Conservation (phyloP, 2,113 vertebrate genomes). For the Lasiurus borealis region DNA sequence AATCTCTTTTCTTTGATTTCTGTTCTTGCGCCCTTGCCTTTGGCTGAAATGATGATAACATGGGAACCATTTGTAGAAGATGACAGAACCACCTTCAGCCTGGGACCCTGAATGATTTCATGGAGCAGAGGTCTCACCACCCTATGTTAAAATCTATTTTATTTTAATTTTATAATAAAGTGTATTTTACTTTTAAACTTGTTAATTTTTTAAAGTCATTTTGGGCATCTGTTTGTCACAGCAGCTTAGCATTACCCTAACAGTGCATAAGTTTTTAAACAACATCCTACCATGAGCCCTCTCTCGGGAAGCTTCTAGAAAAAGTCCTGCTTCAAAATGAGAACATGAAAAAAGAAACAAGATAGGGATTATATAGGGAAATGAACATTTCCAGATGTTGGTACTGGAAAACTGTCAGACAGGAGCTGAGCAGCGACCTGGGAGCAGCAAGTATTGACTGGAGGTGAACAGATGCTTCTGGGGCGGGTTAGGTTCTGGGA, state of each 20-base stretch:
- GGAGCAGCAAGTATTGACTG: background rate
- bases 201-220: background rate
- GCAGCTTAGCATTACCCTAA: background rate
- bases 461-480: background rate
- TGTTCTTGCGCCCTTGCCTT: background rate
- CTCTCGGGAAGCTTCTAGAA: background rate
- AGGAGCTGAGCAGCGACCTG: background rate
- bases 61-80: background rate
- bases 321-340: background rate
- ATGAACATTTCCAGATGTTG: background rate
- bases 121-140: too few species aligned
- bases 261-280: background rate
- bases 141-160: too few species aligned
- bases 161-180: background rate
- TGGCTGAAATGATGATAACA: background rate
- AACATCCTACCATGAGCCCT: background rate
- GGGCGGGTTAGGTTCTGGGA: background rate
- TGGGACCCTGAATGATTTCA: background rate
- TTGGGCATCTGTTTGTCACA: background rate
- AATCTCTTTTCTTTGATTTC: background rate
- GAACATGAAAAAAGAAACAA: background rate
- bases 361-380: background rate
- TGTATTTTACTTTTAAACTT: background rate
- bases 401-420: background rate
- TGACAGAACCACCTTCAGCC: background rate